A percentile compares a stretch with the other conserved stretches of the same genome.
These are phyloP conservation scores for Phoxinus dragarum DNA, from an alignment of 2,797 vertebrate genomes.

Conservation along the genomic window DNA sequence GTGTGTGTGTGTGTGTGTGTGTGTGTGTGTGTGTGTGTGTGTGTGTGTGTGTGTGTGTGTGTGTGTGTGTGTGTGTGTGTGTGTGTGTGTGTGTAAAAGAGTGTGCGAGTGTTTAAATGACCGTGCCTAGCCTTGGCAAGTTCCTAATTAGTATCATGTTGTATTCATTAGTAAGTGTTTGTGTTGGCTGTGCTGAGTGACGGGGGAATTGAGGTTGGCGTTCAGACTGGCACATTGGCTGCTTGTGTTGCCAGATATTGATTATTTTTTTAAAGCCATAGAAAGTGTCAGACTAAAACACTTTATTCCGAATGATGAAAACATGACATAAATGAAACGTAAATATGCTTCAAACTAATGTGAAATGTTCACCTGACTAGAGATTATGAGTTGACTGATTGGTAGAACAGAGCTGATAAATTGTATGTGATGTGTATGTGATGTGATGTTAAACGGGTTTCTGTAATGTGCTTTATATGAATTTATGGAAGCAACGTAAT, in stretches of 20 bases:
- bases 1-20: not conserved
- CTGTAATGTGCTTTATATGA: not conserved
- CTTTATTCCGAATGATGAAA: not conserved
- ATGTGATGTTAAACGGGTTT: not conserved
- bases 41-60: not conserved
- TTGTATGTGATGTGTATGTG: not conserved
- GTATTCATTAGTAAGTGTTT: constrained; percentile 43
- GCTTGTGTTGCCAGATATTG: constrained; percentile 27
- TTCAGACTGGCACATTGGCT: constrained; percentile 28
- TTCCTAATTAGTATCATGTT: constrained; percentile 40
- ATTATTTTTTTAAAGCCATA: not conserved
- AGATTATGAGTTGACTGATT: not conserved
- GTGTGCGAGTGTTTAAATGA: constrained; percentile 3
- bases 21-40: not conserved
- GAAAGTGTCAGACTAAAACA: not conserved
- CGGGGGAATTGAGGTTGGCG: constrained; percentile 18
- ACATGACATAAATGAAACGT: not conserved
- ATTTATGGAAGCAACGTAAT: not conserved
- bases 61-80: constrained; percentile 3
- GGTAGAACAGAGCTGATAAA: not conserved
- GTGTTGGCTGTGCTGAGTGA: constrained; percentile 31
- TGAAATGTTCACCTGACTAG: not conserved
- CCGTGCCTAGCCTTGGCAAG: constrained; percentile 6
- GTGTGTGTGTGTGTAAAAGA: not conserved
- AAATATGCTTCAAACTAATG: not conserved